Base-by-base conservation (phyloP, 2,113 vertebrate genomes). In the Shinisaurus crocodilurus region DNA sequence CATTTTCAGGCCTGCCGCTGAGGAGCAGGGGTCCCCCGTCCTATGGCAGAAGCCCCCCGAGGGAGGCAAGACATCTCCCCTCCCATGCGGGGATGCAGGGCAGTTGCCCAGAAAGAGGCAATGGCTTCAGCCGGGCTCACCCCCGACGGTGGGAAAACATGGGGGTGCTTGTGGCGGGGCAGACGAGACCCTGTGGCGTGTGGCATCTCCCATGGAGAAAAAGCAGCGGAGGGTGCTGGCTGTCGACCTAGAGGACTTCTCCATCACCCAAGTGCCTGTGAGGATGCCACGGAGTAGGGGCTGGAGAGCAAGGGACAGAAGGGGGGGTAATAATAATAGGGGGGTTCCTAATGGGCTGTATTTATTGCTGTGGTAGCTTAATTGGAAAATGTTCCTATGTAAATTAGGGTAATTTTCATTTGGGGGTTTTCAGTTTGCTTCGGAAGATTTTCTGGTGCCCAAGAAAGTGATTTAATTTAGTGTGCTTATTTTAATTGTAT, bases 161-260 rank as follows among this genome's bases (percentile, higher is more conserved):
- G 43, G 50, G 7, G 50, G 54, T 10, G 15, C 20, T 12, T 81
- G 48, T 5, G 23, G 32, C 8, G 1, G 2, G 50, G 54, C 0
- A 12, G 85, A 45, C 18, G 67, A 87, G 50, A 81, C 29, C 77
- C n/a, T 90, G 50, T 82, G 89, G 85, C 37, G 1, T 16, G 18
- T 90, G 63, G 83, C 89, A 15, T 90, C 89, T 80, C 83, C 89
- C 40, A 90, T 90, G 75, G 89, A 90, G 63, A 90, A 85, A 63
- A 6, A 86, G 50, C 83, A 90, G 27, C 83, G 75, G 76, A 90
- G 12, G 63, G 48, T 86, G n/a, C 65, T 90, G 75, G 83, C 89
- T 40, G 48, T 90, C 12, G 83, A 70, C 69, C 50, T 90, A 67
- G 65, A 82, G 57, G 89, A 86, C 37, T 74, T 82, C 29, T 82